Evolutionary conservation across 2,888 invertebrate genomes (phyloP).

Genomic region (Ectemnius continuus): DNA sequence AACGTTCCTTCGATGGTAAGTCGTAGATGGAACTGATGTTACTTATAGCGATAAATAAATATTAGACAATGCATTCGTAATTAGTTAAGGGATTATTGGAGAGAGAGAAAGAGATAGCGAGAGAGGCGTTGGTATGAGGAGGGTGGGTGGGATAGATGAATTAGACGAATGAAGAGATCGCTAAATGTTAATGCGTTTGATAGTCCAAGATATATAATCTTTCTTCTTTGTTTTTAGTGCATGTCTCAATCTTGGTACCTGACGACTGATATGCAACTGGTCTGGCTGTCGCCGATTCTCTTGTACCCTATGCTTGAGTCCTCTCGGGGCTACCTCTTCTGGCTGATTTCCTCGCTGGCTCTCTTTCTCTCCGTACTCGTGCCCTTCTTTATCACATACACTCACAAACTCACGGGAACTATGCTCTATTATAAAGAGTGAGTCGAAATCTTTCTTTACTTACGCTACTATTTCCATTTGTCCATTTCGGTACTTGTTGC

Average conservation of each 20-base stretch:
- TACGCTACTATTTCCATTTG: too few species aligned
- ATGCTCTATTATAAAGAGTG: conserved; percentile 73
- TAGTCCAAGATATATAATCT: conserved; percentile 56
- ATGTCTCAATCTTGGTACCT: conserved; percentile 81
- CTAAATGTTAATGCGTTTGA: neutral
- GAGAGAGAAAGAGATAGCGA: too few species aligned
- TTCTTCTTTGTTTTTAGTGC: conserved; percentile 74
- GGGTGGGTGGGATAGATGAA: too few species aligned
- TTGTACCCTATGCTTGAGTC: conserved; percentile 70
- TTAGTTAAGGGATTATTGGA: too few species aligned
- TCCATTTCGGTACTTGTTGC: neutral
- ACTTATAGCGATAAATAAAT: too few species aligned
- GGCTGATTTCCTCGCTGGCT: conserved; percentile 54
- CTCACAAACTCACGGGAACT: conserved; percentile 64
- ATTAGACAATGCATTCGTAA: too few species aligned
- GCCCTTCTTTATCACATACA: conserved; percentile 68
- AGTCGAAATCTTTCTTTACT: conserved; percentile 39
- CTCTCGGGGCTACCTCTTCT: conserved; percentile 56
- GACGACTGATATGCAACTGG: conserved; percentile 72
- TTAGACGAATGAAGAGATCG: neutral
- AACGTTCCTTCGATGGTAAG: conserved; percentile 69
- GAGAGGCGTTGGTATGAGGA: too few species aligned
- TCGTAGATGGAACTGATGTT: too few species aligned
- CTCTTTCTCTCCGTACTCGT: conserved; percentile 63
- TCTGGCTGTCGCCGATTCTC: conserved; percentile 72